Percentiles rank a stretch among this genome's conserved stretches.
These are phyloP conservation scores for Ormyrus pomaceus DNA, from an alignment of 2,888 invertebrate species.

Conservation along the genomic window DNA sequence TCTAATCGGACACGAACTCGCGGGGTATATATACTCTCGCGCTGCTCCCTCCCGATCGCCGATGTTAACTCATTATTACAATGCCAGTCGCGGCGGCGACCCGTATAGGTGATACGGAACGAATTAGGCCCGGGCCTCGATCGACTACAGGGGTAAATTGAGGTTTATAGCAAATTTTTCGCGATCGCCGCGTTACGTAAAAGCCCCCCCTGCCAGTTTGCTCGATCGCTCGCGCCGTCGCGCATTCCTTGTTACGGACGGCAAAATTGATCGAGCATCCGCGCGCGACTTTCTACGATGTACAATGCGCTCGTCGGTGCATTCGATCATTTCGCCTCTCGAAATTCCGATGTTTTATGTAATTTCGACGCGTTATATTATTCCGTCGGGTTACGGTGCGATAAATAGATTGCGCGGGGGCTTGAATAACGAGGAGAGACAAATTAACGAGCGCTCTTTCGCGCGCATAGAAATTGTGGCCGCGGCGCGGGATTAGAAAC, in stretches of 20 bases:
- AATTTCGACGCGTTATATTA: neutral
- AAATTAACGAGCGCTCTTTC: neutral
- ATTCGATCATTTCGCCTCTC: conserved; percentile 9
- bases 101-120: conserved; percentile 19
- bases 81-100: neutral
- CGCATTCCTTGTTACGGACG: neutral
- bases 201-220: neutral
- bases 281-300: conserved; percentile 9
- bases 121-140: neutral
- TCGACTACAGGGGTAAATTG: conserved; percentile 21
- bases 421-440: neutral
- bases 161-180: conserved; percentile 17
- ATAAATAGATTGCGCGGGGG: neutral
- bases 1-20: conserved; percentile 41
- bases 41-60: conserved; percentile 14
- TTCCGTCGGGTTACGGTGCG: neutral
- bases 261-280: conserved; percentile 36
- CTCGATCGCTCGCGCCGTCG: conserved; percentile 18
- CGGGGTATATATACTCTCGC: neutral
- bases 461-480: too few relatives aligned
- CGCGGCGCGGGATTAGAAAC: too few relatives aligned
- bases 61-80: conserved; percentile 36
- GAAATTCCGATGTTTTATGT: neutral
- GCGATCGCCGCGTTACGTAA: conserved; percentile 5
- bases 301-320: neutral